Conservation (phyloP, 1,140 invertebrate genomes). For the Nautilus pompilius region DNA sequence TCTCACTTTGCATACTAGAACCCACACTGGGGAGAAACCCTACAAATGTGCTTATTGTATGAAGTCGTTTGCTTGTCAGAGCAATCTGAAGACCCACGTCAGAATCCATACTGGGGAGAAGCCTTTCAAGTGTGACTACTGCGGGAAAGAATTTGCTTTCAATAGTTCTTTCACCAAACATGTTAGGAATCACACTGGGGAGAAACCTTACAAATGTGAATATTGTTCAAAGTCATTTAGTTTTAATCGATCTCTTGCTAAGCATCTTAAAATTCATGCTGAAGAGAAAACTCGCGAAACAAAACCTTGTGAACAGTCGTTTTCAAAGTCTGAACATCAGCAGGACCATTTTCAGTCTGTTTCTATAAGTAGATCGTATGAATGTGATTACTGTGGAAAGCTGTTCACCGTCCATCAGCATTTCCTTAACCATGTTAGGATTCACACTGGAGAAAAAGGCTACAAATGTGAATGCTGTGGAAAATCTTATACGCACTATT, state of each 20-base stretch:
- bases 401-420: slow-evolving; percentile 81
- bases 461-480: slow-evolving; percentile 57
- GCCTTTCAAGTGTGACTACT: slow-evolving; percentile 17
- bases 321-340: too few relatives aligned
- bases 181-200: slow-evolving; percentile 13
- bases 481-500: slow-evolving; percentile 51
- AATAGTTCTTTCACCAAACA: slow-evolving; percentile 9
- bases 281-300: too few relatives aligned
- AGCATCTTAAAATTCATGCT: slow-evolving; percentile 12
- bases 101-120: slow-evolving; percentile 19
- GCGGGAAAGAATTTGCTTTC: slow-evolving; percentile 22
- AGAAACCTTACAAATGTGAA: slow-evolving; percentile 38
- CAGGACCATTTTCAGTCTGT: too few relatives aligned
- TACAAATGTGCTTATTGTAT: slow-evolving; percentile 61
- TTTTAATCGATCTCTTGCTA: slow-evolving; percentile 5
- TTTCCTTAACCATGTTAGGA: slow-evolving; percentile 86
- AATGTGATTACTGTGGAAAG: slow-evolving; percentile 76
- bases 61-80: slow-evolving; percentile 14
- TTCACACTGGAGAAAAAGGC: slow-evolving; percentile 82
- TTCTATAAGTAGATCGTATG: too few relatives aligned
- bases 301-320: too few relatives aligned
- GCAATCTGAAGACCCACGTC: slow-evolving; percentile 19
- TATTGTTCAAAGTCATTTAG: slow-evolving; percentile 38
- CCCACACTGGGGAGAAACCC: slow-evolving; percentile 96
- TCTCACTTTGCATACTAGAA: slow-evolving; percentile 87